phyloP scores from a whole-genome alignment of 2,888 invertebrate species.

The Tigriopus californicus region DNA sequence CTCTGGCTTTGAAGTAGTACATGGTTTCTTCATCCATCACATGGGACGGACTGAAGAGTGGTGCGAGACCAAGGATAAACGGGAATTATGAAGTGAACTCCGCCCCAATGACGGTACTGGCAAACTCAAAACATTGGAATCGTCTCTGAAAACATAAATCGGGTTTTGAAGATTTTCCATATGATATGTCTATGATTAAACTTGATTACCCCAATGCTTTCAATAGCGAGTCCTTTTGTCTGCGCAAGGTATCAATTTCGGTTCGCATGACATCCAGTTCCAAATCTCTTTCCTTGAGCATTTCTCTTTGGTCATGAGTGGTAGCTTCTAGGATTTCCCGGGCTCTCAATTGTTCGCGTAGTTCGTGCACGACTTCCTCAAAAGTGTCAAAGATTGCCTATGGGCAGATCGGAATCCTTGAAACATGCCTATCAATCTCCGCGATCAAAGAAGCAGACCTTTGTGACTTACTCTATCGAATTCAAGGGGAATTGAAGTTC shows the following conservation, averaged over 20 bases:
- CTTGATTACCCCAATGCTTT: background rate
- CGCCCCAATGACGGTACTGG: background rate
- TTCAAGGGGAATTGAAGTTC: background rate
- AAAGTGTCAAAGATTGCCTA: background rate
- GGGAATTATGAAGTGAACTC: background rate
- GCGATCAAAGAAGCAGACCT: too few relatives aligned
- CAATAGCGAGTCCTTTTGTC: background rate
- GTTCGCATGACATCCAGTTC: background rate
- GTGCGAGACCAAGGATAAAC: background rate
- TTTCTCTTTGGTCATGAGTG: background rate
- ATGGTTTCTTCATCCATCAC: background rate
- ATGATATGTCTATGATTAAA: background rate
- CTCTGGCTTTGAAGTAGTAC: conserved; percentile 29
- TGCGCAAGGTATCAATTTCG: background rate
- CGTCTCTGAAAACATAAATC: background rate
- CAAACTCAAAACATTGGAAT: background rate
- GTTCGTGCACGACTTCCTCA: background rate
- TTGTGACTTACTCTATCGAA: background rate
- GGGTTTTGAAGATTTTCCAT: background rate
- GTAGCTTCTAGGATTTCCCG: background rate
- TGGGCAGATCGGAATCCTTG: background rate
- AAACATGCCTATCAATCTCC: background rate
- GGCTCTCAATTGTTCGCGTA: background rate
- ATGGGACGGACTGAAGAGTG: background rate
- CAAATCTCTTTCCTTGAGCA: background rate